phyloP scores from a whole-genome alignment of 2,888 invertebrate genomes.

The Sinopyrophorus schimmeli region DNA sequence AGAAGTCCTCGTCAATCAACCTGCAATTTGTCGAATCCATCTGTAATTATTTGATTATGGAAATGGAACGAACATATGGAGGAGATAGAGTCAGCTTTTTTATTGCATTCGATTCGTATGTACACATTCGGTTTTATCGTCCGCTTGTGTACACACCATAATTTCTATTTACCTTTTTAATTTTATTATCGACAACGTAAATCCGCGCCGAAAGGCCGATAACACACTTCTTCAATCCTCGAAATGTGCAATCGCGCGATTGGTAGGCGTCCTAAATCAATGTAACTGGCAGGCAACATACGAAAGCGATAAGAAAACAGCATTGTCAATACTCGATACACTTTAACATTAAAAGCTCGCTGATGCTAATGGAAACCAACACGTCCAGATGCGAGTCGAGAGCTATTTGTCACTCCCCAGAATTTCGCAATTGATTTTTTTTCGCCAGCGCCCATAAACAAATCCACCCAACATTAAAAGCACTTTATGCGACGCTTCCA shows the following conservation, averaged over 20 bases:
- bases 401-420: constrained; percentile 28
- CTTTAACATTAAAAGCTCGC: constrained; percentile 47
- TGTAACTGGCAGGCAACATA: constrained; percentile 44
- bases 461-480: too few relatives aligned
- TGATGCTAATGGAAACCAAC: constrained; percentile 47
- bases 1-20: constrained; percentile 20
- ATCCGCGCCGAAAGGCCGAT: constrained; percentile 6
- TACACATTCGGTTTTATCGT: constrained; percentile 21
- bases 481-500: too few relatives aligned
- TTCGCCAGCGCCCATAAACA: too few relatives aligned
- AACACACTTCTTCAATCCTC: constrained; percentile 27
- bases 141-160: constrained; percentile 8
- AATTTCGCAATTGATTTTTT: constrained; percentile 23
- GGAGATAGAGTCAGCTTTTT: constrained; percentile 19
- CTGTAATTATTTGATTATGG: constrained; percentile 23
- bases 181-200: constrained; percentile 9
- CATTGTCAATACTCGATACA: constrained; percentile 45
- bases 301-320: constrained; percentile 47
- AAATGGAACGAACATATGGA: constrained; percentile 31
- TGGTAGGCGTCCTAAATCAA: constrained; percentile 44
- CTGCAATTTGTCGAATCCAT: constrained; percentile 13
- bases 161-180: constrained; percentile 11
- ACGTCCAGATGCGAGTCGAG: constrained; percentile 40
- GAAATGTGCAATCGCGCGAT: constrained; percentile 36
- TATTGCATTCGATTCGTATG: constrained; percentile 19